Conservation (phyloP, 2,113 vertebrate species). For the Oryctolagus cuniculus region mOryCun1.1 NC_091435.1:4817001-4817500, state of each 20-base stretch:
- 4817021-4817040: no score
- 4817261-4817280: no score
- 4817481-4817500: neutral
- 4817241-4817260: neutral
- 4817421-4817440: rapidly evolving
- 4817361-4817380: neutral
- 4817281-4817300: neutral
- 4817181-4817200: neutral
- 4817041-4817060: no score
- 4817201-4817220: neutral
- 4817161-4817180: neutral
- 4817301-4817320: neutral
- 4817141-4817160: neutral
- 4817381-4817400: neutral
- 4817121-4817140: neutral
- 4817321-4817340: neutral
- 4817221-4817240: neutral
- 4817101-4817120: no score
- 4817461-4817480: neutral
- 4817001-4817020: no score
- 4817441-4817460: neutral
- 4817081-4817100: no score
- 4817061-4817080: no score
- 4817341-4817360: neutral
- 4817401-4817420: neutral